Evolutionary conservation across 2,797 vertebrate genomes (phyloP), one percentile per base, ranked within the genome.

Genomic region (Pipistrellus pipistrellus): DNA sequence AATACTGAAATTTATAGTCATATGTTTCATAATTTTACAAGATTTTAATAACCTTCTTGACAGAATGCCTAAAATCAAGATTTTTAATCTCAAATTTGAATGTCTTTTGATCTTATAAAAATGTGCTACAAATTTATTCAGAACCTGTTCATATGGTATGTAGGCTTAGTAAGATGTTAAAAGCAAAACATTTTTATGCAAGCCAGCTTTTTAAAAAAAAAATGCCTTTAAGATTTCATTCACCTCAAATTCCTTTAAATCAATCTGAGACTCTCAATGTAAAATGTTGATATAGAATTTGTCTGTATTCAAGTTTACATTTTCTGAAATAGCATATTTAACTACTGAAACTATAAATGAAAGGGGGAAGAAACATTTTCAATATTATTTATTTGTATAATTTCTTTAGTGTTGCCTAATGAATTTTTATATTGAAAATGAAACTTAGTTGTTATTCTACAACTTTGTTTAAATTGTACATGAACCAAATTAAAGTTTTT

Each of bases 71-170:
- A 0, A 4, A 25, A 69, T 5, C 62, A 66, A 78, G 46, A 85
- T 78, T 78, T 85, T 95, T 86, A 93, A 95, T 30, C 75, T 95
- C 46, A 90, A 77, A 95, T 82, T 41, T 73, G 21, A 91, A 77
- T 95, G 57, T 59, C 44, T 86, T 92, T 91, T 89, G 81, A 83
- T 59, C 55, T 91, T 95, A 38, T 90, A 93, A 93, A 93, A 80
- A 77, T 75, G 13, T 81, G 59, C 66, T 89, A 87, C 81, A 85
- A 92, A 92, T 87, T 95, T 91, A 95, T 94, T 91, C 80, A 95
- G 41, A 94, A 88, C 90, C 62, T 93, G 53, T 81, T 77, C 78
- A 76, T 66, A 57, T 64, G 72, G 80, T 18, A 81, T 18, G 77
- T 62, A 91, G 38, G 17, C 48, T 95, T 94, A 83, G 18, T 81